Conservation (phyloP, 2,113 vertebrate species). For the Phylloscopus whistleri region DNA sequence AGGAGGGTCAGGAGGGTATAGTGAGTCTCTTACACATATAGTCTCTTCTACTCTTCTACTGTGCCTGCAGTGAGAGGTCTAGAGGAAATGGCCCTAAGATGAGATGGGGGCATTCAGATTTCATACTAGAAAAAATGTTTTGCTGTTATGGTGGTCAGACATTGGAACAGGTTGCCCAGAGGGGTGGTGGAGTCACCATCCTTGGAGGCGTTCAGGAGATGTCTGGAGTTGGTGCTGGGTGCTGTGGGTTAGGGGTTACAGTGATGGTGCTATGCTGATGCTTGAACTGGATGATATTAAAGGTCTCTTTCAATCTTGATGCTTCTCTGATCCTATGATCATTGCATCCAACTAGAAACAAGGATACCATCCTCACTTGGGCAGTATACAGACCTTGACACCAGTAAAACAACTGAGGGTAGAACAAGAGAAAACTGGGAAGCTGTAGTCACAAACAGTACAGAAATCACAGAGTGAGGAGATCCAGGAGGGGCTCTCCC, state of each 20-base stretch:
- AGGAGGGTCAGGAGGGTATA: background rate
- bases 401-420: background rate
- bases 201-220: background rate
- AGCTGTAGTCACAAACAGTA: background rate
- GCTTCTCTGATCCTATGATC: background rate
- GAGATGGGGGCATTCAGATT: background rate
- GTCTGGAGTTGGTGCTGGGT: background rate
- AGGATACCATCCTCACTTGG: background rate
- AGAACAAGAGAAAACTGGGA: background rate
- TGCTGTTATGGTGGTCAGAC: background rate
- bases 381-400: background rate
- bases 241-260: background rate
- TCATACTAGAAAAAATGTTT: background rate
- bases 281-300: background rate
- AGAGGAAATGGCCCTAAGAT: background rate
- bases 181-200: no score
- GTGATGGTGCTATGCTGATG: no score
- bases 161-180: background rate
- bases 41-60: no score
- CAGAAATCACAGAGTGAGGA: background rate
- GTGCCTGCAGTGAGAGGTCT: background rate
- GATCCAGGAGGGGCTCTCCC: background rate
- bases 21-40: no score
- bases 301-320: background rate
- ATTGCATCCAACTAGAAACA: background rate